Base-by-base conservation (phyloP, 1,140 invertebrate species). In the Lordiphosa collinella region DNA sequence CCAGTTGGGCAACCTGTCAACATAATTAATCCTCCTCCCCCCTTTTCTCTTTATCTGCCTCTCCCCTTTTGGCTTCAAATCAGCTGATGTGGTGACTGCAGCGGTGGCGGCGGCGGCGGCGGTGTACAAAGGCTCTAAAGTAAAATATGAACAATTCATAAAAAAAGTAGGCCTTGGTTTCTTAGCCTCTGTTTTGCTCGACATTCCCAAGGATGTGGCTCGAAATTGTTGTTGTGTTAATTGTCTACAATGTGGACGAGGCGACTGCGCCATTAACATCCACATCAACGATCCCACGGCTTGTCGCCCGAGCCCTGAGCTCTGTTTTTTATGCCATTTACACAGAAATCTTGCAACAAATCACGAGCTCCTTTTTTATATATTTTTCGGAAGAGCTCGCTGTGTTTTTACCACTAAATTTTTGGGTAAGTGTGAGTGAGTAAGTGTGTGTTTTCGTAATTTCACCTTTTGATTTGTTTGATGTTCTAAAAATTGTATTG, bases 321-420 rank as follows among this genome's bases (percentile, higher is more conserved):
- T 50, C 62, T 41, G 40, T 76, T 85, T 82, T 82, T 78, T 82
- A 82, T 82, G 78, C 78, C 78, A 84, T 84, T 84, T 84, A 84
- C 79, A 62, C n/a, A 70, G 78, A 84, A 84, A 84, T 84, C 78
- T 84, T 74, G 78, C 79, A 85, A 84, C 78, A 84, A 85, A 84
- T 84, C 78, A 65, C 68, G 63, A 50, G 68, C 67, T 78, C 72
- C 67, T 57, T 74, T 82, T 67, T 67, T 73, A 36, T 38, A 32
- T 37, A 36, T 38, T 36, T 37, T 29, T 32, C 8, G 14, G 50
- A 32, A 43, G 25, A 29, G 40, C 16, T 13, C 11, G 29, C 31
- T 44, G 32, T 41, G 36, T 62, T 67, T 57, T 67, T 62, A 62
- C 61, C 61, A 69, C 66, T 68, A 68, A 68, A 54, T 64, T 49